Base-by-base conservation (phyloP, 2,113 vertebrate genomes). In the Atractosteus spatula region DNA sequence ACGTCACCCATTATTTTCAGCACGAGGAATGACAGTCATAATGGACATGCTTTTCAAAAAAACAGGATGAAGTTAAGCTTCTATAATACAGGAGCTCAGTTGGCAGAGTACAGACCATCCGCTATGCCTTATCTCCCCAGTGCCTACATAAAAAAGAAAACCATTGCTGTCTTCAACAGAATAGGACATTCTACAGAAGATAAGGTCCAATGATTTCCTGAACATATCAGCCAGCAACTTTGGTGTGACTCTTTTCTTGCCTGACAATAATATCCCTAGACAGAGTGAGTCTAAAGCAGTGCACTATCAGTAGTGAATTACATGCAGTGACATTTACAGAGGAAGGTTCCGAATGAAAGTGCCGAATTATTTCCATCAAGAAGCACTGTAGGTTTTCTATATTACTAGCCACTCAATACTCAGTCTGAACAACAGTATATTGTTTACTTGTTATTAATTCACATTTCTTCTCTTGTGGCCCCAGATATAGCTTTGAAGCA, bases 281-380 rank as follows among this genome's bases (percentile, higher is more conserved):
- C 43, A 86, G 71, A 79, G 41, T 6, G 78, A 72, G 57, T 42
- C 14, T 43, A 69, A 51, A 64, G 43, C 42, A 29, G 16, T 16
- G 7, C 12, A 71, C 69, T 66, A 75, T 73, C 77, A 61, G 44
- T 4, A 81, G 71, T 54, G 41, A 1, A 10, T 72, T 78, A 79
- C 43, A 76, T 62, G 56, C 5, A 69, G 11, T 71, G 73, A 74
- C 2, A 51, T 71, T 61, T 47, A 68, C 72, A 55, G 45, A 41
- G 79, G 65, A 76, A 80, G 78, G 55, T 44, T 12, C 64, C n/a
- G 73, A 71, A 10, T 66, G 14, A 16, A 74, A 83, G 82, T 29
- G 56, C 55, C 55, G 70, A 14, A 2, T 42, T 44, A 41, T 45
- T 57, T 14, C 17, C 17, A 16, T 42, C 7, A 17, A 10, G 29